Conservation (phyloP, 2,113 vertebrate genomes). For the Argyrosomus japonicus region DNA sequence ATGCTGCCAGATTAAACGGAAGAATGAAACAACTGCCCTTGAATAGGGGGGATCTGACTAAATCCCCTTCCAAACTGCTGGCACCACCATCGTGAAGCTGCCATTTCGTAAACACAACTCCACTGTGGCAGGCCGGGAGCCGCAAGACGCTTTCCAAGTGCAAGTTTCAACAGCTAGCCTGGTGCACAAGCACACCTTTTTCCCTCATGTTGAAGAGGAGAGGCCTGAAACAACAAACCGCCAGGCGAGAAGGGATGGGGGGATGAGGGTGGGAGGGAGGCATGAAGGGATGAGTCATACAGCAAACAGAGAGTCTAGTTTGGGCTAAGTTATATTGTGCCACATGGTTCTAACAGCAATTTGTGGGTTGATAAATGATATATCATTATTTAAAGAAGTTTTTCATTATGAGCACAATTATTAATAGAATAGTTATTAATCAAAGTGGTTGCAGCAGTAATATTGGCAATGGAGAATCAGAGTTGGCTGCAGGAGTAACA, state of each 20-base stretch:
- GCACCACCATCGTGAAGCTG: conserved; percentile 64
- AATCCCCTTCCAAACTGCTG: conserved; percentile 43
- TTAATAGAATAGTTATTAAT: conserved; percentile 31
- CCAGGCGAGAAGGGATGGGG: conserved; percentile 45
- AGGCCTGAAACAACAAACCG: conserved; percentile 81
- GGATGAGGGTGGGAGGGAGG: conserved; percentile 15
- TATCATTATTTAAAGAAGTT: conserved; percentile 19
- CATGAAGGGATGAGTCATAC: conserved; percentile 59
- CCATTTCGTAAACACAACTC: conserved; percentile 71
- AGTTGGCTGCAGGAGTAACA: neutral
- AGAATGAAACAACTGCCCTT: conserved; percentile 17
- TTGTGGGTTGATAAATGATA: conserved; percentile 31
- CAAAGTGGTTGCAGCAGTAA: neutral
- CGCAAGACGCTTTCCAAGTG: conserved; percentile 67
- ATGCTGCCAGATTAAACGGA: conserved; percentile 30
- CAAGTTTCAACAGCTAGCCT: conserved; percentile 75
- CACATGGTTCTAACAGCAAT: conserved; percentile 22
- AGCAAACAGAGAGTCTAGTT: conserved; percentile 59
- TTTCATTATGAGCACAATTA: conserved; percentile 31
- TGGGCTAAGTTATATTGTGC: conserved; percentile 31
- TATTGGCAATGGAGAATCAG: neutral
- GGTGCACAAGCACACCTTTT: conserved; percentile 77
- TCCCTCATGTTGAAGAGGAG: conserved; percentile 67
- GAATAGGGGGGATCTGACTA: conserved; percentile 48
- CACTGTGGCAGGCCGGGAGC: conserved; percentile 52